A percentile compares a stretch with the other conserved stretches of the same genome.
Evolutionary conservation across 2,888 invertebrate species (phyloP).

Genomic region (Drosophila pseudotalamancana): DNA sequence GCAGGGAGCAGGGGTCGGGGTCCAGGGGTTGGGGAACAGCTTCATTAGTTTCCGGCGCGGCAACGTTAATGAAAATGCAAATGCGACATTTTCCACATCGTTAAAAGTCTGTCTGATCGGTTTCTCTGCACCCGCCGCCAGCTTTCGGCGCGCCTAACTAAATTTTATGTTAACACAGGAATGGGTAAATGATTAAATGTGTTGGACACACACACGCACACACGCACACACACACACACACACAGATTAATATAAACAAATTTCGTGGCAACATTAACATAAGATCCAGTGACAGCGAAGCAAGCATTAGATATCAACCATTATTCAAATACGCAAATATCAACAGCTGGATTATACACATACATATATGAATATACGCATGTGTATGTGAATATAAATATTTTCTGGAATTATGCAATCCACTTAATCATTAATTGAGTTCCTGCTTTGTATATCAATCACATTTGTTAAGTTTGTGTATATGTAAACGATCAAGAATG

Average conservation of each 20-base stretch:
- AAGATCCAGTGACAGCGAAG: conserved; percentile 14
- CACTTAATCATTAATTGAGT: too few species aligned
- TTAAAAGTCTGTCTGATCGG: conserved; percentile 24
- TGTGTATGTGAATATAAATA: too few species aligned
- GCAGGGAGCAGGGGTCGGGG: too few species aligned
- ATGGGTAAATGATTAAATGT: conserved; percentile 7
- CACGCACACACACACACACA: background rate
- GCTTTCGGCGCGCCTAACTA: conserved; percentile 7
- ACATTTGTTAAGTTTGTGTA: too few species aligned
- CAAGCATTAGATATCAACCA: background rate
- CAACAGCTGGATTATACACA: background rate
- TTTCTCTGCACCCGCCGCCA: conserved; percentile 20
- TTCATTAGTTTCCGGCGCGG: conserved; percentile 49
- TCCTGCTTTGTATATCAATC: too few species aligned
- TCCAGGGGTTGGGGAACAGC: conserved; percentile 37
- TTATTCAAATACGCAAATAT: conserved; percentile 2
- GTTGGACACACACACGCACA: conserved; percentile 5
- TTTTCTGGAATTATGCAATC: too few species aligned
- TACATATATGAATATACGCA: too few species aligned
- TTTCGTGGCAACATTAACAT: conserved; percentile 15
- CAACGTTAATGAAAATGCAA: conserved; percentile 44
- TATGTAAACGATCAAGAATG: too few species aligned
- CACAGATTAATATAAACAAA: background rate
- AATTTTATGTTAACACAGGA: conserved; percentile 3
- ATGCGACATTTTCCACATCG: conserved; percentile 58